A percentile compares a stretch with the other conserved stretches of the same genome.
Conservation (phyloP, 2,888 invertebrate genomes). For the Rhyacophila evoluta region DNA sequence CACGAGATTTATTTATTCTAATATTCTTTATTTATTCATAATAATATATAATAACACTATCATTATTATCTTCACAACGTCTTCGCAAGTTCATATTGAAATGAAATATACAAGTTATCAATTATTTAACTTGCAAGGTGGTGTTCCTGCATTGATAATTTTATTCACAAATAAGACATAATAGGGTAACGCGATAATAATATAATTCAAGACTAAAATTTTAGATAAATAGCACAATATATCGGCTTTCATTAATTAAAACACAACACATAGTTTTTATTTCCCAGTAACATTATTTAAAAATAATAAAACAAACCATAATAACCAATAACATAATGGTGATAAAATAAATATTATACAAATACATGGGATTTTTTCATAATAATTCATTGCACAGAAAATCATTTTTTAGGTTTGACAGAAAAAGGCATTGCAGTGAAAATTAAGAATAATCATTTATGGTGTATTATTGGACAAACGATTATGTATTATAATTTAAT, state of each 20-base stretch:
- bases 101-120: background rate
- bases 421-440: too few species aligned
- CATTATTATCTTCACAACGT: conserved; percentile 13
- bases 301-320: background rate
- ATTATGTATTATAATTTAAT: too few species aligned
- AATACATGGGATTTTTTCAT: background rate
- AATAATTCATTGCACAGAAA: background rate
- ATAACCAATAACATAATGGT: conserved; percentile 10
- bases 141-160: background rate
- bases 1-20: background rate
- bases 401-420: background rate
- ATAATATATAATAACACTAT: conserved; percentile 18
- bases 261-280: background rate
- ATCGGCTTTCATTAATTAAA: conserved; percentile 3
- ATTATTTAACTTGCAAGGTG: background rate
- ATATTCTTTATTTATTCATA: background rate
- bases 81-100: conserved; percentile 1
- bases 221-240: conserved; percentile 14
- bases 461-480: too few species aligned
- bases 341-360: background rate
- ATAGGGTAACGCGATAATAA: conserved; percentile 1
- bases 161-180: conserved; percentile 19
- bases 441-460: too few species aligned
- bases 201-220: conserved; percentile 15
- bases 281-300: background rate